phyloP scores from a whole-genome alignment of 2,888 invertebrate genomes.

The Meiosimyza platycephala region DNA sequence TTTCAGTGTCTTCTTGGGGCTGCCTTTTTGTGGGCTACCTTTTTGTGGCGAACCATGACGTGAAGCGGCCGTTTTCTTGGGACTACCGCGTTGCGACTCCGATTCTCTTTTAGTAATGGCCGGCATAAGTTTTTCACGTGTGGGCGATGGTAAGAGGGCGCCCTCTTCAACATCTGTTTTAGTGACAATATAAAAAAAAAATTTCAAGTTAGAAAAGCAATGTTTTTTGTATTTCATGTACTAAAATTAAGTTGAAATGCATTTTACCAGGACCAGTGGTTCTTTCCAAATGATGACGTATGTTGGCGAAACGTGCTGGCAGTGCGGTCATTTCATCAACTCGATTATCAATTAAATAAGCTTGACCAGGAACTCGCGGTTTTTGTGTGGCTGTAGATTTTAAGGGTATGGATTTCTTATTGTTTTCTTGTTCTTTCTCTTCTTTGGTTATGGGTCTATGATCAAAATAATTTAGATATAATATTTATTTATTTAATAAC shows the following conservation, averaged over 20 bases:
- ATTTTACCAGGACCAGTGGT: constrained; percentile 76
- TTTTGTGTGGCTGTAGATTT: constrained; percentile 50
- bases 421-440: constrained; percentile 87
- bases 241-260: constrained; percentile 22
- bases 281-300: constrained; percentile 78
- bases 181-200: constrained; percentile 8
- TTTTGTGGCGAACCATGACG: constrained; percentile 69
- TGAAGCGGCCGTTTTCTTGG: constrained; percentile 66
- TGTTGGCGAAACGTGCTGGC: constrained; percentile 70
- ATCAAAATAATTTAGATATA: neutral
- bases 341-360: constrained; percentile 71
- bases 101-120: constrained; percentile 70
- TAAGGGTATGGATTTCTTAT: constrained; percentile 81
- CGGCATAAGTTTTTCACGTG: constrained; percentile 78
- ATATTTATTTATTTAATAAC: no score
- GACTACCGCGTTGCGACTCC: constrained; percentile 66
- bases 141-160: constrained; percentile 76
- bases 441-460: constrained; percentile 83
- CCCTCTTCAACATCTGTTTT: constrained; percentile 71
- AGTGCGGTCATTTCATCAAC: constrained; percentile 64
- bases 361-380: constrained; percentile 70
- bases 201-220: neutral
- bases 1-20: constrained; percentile 71
- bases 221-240: neutral
- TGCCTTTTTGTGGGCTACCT: constrained; percentile 69